A percentile compares a stretch with the other conserved stretches of the same genome.
These are phyloP conservation scores for Oreamnos americanus DNA, from an alignment of 2,113 vertebrate genomes.

Conservation along the genomic window DNA sequence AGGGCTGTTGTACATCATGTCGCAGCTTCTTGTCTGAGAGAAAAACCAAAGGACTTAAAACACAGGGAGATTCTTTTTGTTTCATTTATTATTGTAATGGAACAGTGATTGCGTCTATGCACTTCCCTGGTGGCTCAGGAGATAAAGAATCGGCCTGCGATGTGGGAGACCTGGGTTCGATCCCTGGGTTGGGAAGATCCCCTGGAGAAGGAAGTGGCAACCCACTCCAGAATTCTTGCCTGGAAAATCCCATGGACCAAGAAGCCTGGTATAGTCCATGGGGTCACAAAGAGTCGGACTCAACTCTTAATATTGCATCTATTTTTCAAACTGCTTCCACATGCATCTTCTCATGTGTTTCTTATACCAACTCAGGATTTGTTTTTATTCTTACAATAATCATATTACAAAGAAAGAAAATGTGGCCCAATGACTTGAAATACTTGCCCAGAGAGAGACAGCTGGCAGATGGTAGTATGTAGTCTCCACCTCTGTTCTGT, in stretches of 20 bases:
- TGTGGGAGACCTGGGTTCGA: not conserved
- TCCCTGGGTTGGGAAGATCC: not conserved
- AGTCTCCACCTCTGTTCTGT: not conserved
- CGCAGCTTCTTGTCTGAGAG: not conserved
- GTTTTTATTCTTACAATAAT: not conserved
- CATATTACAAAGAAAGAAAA: not conserved
- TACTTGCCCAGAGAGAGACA: not conserved
- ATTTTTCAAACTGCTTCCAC: not conserved
- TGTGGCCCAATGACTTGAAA: not conserved
- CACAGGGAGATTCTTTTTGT: not conserved
- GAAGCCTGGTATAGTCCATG: not conserved
- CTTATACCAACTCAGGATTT: not conserved
- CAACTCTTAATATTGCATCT: not conserved
- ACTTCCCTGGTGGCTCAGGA: not conserved
- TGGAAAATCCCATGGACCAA: not conserved
- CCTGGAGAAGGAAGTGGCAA: not conserved
- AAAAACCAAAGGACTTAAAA: not conserved
- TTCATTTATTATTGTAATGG: not conserved
- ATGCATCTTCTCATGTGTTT: not conserved
- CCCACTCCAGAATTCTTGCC: not conserved
- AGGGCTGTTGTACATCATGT: accelerated
- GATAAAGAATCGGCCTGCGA: not conserved
- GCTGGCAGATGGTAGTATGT: accelerated
- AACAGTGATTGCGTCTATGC: not conserved
- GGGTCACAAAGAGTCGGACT: not conserved